Percentiles rank a stretch among this genome's conserved stretches.
These are phyloP conservation scores for Gibbula magus DNA, from an alignment of 2,888 invertebrate genomes.

Conservation along the genomic window DNA sequence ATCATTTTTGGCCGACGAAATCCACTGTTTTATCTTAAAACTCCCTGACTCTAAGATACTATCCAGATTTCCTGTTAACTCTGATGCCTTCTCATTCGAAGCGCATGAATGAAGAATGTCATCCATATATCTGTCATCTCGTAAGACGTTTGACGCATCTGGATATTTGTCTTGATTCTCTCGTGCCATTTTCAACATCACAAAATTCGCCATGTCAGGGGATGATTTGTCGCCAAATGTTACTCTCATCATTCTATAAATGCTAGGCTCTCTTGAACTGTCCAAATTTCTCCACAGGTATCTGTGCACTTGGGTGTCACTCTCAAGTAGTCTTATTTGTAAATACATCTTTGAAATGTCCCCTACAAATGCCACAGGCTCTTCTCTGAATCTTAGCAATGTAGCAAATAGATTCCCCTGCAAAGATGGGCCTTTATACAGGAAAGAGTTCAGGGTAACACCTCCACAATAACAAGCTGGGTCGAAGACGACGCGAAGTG, in stretches of 20 bases:
- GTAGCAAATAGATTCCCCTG: constrained; percentile 10
- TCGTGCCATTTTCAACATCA: constrained; percentile 21
- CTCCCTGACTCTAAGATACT: constrained; percentile 10
- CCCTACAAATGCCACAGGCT: not conserved
- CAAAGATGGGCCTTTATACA: constrained; percentile 3
- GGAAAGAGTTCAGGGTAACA: constrained; percentile 10
- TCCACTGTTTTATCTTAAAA: constrained; percentile 28
- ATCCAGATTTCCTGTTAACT: constrained; percentile 16
- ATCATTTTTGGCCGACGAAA: not conserved
- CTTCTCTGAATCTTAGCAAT: constrained; percentile 12
- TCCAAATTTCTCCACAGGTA: not conserved
- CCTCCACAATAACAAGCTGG: constrained; percentile 24
- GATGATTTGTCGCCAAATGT: not conserved
- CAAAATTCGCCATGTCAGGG: constrained; percentile 7
- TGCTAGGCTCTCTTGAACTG: not conserved
- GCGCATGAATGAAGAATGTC: constrained; percentile 31
- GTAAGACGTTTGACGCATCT: constrained; percentile 25
- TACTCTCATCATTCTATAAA: not conserved
- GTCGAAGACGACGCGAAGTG: constrained; percentile 27
- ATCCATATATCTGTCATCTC: constrained; percentile 29
- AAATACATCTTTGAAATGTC: not conserved
- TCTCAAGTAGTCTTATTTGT: not conserved
- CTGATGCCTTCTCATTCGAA: not conserved
- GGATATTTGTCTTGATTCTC: not conserved
- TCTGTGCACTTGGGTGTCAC: not conserved